Evolutionary conservation across 2,113 vertebrate species (phyloP), one percentile per base, ranked within the genome.

Genomic region (Mungos mungo): DNA sequence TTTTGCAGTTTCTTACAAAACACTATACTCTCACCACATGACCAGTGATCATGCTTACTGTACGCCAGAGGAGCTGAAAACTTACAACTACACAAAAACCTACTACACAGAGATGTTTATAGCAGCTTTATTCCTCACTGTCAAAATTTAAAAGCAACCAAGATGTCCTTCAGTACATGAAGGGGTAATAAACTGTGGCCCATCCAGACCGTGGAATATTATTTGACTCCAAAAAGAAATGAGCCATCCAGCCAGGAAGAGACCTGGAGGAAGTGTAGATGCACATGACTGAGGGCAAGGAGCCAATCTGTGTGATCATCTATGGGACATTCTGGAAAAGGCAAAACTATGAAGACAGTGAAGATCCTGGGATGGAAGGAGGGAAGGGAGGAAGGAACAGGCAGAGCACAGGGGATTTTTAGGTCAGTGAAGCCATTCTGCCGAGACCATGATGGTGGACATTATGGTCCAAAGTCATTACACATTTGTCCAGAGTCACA

Each of bases 381-480:
- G 52, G 33, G 21, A 15, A 57, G 3, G 29, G 50, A 63, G 25
- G 16, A 54, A 19, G 18, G 52, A 18, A 35, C 25, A 54, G 23
- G 35, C 3, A 33, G 31, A 88, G 27, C 10, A 25, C 7, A 23
- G 41, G 63, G 41, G 25, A 7, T 8, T n/a, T 85, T 41, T 6
- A 47, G 50, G 90, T 79, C 76, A 14, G 29, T 21, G 52, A 66
- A 47, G 10, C 33, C 33, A 33, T 25, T 52, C n/a, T 65, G 27
- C 3, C 0, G 54, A 23, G 0, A 18, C 13, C n/a, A 2, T 19
- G 19, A 27, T 4, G 6, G 25, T 2, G 1, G 45, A 74, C 29
- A 19, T n/a, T n/a, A n/a, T n/a, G n/a, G n/a, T n/a, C n/a, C n/a
- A n/a, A n/a, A n/a, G 29, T 63, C 31, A n/a, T 14, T 2, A 35